Evolutionary conservation across 2,888 invertebrate genomes (phyloP).

Genomic region (Desoria tigrina): DNA sequence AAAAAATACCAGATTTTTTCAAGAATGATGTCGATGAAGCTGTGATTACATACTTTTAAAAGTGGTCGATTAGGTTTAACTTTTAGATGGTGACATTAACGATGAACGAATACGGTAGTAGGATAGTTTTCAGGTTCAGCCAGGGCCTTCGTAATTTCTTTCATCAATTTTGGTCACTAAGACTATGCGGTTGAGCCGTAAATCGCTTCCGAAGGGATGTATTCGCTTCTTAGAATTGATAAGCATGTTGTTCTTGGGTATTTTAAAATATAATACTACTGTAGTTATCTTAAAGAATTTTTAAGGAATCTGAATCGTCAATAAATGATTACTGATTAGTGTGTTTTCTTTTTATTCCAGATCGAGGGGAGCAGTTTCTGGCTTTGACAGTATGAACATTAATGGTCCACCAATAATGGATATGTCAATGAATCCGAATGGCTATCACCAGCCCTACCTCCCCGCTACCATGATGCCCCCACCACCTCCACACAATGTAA

Average conservation of each 20-base stretch:
- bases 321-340: neutral
- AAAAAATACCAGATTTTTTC: too few relatives aligned
- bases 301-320: too few relatives aligned
- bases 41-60: too few relatives aligned
- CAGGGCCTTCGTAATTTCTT: too few relatives aligned
- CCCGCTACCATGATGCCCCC: constrained; percentile 53
- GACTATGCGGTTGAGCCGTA: too few relatives aligned
- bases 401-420: constrained; percentile 54
- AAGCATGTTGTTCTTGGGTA: neutral
- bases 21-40: too few relatives aligned
- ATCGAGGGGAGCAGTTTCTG: constrained; percentile 50
- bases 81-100: too few relatives aligned
- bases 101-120: too few relatives aligned
- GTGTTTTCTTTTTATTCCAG: constrained; percentile 22
- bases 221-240: neutral
- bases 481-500: constrained; percentile 50
- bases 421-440: constrained; percentile 55
- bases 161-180: too few relatives aligned
- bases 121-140: too few relatives aligned
- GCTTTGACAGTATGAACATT: constrained; percentile 53
- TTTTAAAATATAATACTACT: neutral
- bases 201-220: neutral
- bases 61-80: too few relatives aligned
- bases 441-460: constrained; percentile 54
- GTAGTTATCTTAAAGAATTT: too few relatives aligned